phyloP scores from a whole-genome alignment of 2,797 vertebrate species.

The Xiphophorus birchmanni region DNA sequence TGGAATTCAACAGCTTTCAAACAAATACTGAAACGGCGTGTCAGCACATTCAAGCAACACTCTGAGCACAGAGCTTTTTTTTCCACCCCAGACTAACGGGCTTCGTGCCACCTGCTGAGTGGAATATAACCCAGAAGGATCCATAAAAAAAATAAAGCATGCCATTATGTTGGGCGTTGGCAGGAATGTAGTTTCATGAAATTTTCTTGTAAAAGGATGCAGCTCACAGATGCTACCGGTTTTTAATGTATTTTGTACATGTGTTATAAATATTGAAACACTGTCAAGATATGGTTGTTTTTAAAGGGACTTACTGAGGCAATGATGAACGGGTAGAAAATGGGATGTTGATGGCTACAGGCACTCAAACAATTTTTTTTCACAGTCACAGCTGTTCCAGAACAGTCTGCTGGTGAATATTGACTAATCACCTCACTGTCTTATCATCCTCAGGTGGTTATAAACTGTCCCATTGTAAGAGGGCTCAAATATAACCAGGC shows the following conservation, averaged over 20 bases:
- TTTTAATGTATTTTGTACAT: not conserved
- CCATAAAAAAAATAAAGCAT: slow-evolving; percentile 24
- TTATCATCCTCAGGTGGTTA: slow-evolving; percentile 87
- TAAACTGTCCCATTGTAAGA: slow-evolving; percentile 89
- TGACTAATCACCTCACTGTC: slow-evolving; percentile 5
- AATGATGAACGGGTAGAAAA: not conserved
- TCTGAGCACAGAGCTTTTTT: slow-evolving; percentile 58
- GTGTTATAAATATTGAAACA: not conserved
- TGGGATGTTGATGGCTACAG: not conserved
- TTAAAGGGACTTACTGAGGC: not conserved
- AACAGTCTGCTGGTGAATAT: not conserved
- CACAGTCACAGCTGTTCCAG: not conserved
- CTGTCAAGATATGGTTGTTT: not conserved
- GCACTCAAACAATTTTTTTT: not conserved
- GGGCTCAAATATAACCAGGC: slow-evolving; percentile 95
- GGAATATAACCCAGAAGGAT: slow-evolving; percentile 51
- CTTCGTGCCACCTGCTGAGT: slow-evolving; percentile 73
- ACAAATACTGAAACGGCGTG: slow-evolving; percentile 75
- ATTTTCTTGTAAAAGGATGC: slow-evolving; percentile 5
- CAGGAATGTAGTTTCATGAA: slow-evolving; percentile 19
- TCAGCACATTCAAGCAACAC: slow-evolving; percentile 78
- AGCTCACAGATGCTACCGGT: not conserved
- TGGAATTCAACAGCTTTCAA: slow-evolving; percentile 80
- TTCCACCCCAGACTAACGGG: slow-evolving; percentile 25
- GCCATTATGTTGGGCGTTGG: slow-evolving; percentile 15